Percentiles rank a stretch among this genome's conserved stretches.
These are phyloP conservation scores for Stomatorhinus ivindoensis DNA, from an alignment of 2,113 vertebrate genomes.

Conservation along the genomic window DNA sequence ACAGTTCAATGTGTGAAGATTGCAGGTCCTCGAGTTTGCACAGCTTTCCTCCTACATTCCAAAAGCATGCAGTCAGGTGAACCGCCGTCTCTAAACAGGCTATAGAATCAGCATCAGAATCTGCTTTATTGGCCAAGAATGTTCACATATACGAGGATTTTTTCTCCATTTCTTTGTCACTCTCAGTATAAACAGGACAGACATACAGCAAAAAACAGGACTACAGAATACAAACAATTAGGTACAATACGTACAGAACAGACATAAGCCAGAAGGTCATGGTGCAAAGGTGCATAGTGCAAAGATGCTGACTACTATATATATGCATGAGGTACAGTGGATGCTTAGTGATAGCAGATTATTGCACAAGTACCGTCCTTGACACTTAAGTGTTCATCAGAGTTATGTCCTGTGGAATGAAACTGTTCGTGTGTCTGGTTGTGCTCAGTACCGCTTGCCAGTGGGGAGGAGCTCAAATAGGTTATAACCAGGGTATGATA, in stretches of 20 bases:
- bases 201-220: background rate
- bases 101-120: background rate
- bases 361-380: background rate
- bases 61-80: background rate
- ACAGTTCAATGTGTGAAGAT: background rate
- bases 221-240: background rate
- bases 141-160: too few relatives aligned
- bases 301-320: background rate
- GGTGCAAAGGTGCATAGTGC: background rate
- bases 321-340: background rate
- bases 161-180: too few relatives aligned
- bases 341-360: background rate
- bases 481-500: too few relatives aligned
- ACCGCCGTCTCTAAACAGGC: background rate
- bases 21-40: background rate
- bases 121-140: background rate
- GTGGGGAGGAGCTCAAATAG: too few relatives aligned
- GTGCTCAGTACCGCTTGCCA: too few relatives aligned
- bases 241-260: background rate
- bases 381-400: too few relatives aligned
- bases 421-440: too few relatives aligned
- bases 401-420: too few relatives aligned
- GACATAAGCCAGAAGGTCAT: background rate
- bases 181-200: background rate
- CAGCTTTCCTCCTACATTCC: background rate